Evolutionary conservation across 2,888 invertebrate species (phyloP).

Genomic region (Theodoxus fluviatilis): DNA sequence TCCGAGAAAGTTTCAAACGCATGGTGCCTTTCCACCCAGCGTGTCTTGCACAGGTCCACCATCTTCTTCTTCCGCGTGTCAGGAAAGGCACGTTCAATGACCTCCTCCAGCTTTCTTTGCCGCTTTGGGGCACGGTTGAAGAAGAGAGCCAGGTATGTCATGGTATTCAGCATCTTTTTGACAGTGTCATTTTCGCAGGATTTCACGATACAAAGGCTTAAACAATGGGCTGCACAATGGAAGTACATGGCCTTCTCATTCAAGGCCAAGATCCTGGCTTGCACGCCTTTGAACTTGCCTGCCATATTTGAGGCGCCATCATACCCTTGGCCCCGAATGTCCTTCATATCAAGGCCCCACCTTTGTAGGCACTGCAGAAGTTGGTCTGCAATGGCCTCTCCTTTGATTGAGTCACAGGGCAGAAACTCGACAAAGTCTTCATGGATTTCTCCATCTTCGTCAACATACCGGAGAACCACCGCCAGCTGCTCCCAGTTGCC

Average conservation of each 20-base stretch:
- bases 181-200: too few relatives aligned
- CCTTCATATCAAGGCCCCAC: constrained; percentile 24
- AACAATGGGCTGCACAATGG: constrained; percentile 33
- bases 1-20: too few relatives aligned
- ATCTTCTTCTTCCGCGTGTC: too few relatives aligned
- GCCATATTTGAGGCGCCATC: constrained; percentile 33
- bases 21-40: too few relatives aligned
- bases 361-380: constrained; percentile 20
- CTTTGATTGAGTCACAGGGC: constrained; percentile 26
- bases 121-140: too few relatives aligned
- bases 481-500: constrained; percentile 34
- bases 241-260: constrained; percentile 31
- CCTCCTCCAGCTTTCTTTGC: too few relatives aligned
- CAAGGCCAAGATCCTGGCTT: constrained; percentile 27
- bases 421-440: constrained; percentile 29
- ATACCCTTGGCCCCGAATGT: constrained; percentile 32
- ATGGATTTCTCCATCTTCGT: neutral
- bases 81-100: too few relatives aligned
- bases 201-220: constrained; percentile 30
- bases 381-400: constrained; percentile 19
- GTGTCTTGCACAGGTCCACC: too few relatives aligned
- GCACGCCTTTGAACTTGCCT: constrained; percentile 28
- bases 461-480: constrained; percentile 29
- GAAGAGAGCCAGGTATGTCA: too few relatives aligned
- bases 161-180: too few relatives aligned